phyloP scores from a whole-genome alignment of 2,113 vertebrate species.

The Callopanchax toddi region DNA sequence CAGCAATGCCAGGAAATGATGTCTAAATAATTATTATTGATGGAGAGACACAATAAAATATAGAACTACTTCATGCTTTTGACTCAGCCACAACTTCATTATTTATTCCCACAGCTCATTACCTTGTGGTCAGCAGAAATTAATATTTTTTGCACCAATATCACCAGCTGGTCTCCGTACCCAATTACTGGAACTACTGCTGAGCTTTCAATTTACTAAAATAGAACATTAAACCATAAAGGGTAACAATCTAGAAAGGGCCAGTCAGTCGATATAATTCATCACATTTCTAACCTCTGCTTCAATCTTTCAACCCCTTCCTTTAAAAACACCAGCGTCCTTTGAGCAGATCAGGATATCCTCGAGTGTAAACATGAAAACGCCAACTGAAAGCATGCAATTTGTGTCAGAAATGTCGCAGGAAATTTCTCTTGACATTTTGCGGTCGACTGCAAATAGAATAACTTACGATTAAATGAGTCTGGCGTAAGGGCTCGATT shows the following conservation, averaged over 20 bases:
- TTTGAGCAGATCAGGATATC: constrained; percentile 21
- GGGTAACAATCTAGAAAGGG: background rate
- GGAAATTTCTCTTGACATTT: constrained; percentile 9
- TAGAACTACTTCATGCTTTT: no score
- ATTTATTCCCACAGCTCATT: background rate
- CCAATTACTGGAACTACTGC: background rate
- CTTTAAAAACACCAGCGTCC: constrained; percentile 37
- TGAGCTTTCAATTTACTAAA: background rate
- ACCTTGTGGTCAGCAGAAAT: background rate
- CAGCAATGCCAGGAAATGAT: background rate
- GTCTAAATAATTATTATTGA: no score
- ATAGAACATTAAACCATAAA: background rate
- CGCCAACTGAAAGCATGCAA: background rate
- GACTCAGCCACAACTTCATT: no score
- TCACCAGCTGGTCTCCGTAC: background rate
- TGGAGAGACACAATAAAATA: no score
- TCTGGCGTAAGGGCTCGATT: constrained; percentile 89
- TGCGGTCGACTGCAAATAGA: background rate
- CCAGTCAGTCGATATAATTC: background rate
- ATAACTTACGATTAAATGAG: constrained; percentile 87
- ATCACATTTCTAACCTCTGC: background rate
- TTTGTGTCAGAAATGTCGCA: background rate
- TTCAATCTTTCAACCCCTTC: constrained; percentile 8
- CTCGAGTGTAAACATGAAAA: background rate
- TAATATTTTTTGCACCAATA: background rate